These are phyloP conservation scores for Limenitis camilla DNA, from an alignment of 2,888 invertebrate species.

Conservation along the genomic window DNA sequence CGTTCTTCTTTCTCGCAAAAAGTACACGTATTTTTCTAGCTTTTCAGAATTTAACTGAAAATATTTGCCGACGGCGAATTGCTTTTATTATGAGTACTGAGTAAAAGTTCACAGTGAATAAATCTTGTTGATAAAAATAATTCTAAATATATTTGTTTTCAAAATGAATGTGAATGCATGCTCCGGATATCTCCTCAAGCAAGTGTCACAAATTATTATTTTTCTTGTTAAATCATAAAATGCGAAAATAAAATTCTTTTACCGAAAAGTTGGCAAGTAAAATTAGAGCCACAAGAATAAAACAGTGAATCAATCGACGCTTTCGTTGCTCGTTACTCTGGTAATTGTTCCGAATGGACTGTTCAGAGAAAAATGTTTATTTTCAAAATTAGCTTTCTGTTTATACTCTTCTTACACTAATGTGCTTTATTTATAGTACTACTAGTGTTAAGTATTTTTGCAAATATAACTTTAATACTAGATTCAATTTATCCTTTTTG, in stretches of 20 bases:
- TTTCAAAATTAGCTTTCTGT: slow-evolving; percentile 1
- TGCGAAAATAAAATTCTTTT: no score
- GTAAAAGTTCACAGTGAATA: neutral
- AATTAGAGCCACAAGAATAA: slow-evolving; percentile 14
- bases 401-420: neutral
- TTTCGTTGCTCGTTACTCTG: slow-evolving; percentile 15
- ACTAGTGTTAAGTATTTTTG: neutral
- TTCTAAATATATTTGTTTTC: slow-evolving; percentile 1
- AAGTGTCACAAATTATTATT: no score
- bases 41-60: neutral
- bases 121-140: neutral
- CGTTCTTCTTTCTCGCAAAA: neutral
- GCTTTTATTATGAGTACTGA: neutral
- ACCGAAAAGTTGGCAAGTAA: slow-evolving; percentile 10
- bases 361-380: slow-evolving; percentile 20
- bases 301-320: slow-evolving; percentile 19
- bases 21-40: neutral
- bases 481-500: no score
- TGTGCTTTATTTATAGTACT: neutral
- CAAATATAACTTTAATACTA: no score
- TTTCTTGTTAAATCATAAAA: no score
- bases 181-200: no score
- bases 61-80: neutral
- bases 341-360: slow-evolving; percentile 18
- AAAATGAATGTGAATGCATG: neutral